phyloP scores from a whole-genome alignment of 2,113 vertebrate species.

The Protobothrops mucrosquamatus region DNA sequence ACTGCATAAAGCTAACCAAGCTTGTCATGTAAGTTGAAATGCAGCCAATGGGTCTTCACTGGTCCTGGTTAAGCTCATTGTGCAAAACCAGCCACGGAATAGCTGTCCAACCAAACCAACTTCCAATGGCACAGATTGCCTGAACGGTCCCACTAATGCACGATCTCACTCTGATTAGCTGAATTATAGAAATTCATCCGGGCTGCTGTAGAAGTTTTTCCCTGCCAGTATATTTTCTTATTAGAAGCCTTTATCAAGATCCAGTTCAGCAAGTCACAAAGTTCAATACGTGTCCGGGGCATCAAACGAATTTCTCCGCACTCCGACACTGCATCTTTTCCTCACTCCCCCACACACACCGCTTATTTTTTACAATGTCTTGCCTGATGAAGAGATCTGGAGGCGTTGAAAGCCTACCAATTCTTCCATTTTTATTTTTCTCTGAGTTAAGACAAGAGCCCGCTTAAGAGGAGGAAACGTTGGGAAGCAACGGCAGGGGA shows the following conservation, averaged over 20 bases:
- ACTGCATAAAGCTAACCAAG: neutral
- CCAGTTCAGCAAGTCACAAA: neutral
- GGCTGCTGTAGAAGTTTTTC: neutral
- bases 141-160: neutral
- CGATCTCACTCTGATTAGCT: neutral
- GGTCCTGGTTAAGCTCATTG: neutral
- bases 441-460: neutral
- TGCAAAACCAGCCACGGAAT: neutral
- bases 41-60: neutral
- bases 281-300: neutral
- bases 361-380: neutral
- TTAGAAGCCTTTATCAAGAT: neutral
- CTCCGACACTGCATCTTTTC: neutral
- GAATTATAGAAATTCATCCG: neutral
- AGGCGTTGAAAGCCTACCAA: neutral
- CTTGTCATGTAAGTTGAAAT: neutral
- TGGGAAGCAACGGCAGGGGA: neutral
- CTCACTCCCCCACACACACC: rapidly evolving
- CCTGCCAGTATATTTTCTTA: neutral
- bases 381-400: neutral
- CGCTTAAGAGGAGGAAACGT: neutral
- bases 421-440: neutral
- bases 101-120: neutral
- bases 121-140: neutral
- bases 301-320: neutral